A percentile compares a stretch with the other conserved stretches of the same genome.
Conservation (phyloP, 2,113 vertebrate genomes). For the Syrrhaptes paradoxus region DNA sequence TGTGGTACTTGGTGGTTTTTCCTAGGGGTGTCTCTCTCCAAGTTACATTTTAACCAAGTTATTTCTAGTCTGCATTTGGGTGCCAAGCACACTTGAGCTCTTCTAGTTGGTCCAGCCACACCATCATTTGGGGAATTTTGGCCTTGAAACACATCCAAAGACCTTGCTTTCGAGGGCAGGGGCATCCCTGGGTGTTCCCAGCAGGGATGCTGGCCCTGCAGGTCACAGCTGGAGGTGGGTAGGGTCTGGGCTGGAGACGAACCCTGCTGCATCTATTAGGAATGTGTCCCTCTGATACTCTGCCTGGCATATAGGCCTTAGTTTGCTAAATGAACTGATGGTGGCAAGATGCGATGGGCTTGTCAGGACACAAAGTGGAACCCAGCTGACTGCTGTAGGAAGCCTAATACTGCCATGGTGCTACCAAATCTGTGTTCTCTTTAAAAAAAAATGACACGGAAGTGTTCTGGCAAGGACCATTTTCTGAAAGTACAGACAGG, state of each 20-base stretch:
- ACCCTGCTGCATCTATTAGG: background rate
- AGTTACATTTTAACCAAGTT: background rate
- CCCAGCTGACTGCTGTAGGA: background rate
- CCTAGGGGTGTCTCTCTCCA: background rate
- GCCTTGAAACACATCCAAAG: background rate
- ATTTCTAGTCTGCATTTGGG: background rate
- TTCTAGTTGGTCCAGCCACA: background rate
- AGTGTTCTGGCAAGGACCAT: background rate
- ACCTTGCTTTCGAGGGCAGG: background rate
- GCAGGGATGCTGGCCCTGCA: background rate
- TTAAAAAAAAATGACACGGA: background rate
- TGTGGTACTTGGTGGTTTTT: background rate
- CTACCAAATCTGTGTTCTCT: background rate
- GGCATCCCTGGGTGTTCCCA: background rate
- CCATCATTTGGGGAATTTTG: background rate
- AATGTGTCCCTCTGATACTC: background rate
- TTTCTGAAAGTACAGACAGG: background rate
- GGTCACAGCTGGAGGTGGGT: background rate
- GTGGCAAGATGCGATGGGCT: background rate
- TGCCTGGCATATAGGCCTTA: background rate
- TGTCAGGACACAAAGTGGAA: background rate
- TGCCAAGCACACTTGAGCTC: rapidly evolving
- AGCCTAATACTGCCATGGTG: background rate
- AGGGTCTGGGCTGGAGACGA: background rate
- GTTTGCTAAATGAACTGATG: background rate